Conservation (phyloP, 1,140 invertebrate species). For the Pseudachorutes palmiensis region DNA sequence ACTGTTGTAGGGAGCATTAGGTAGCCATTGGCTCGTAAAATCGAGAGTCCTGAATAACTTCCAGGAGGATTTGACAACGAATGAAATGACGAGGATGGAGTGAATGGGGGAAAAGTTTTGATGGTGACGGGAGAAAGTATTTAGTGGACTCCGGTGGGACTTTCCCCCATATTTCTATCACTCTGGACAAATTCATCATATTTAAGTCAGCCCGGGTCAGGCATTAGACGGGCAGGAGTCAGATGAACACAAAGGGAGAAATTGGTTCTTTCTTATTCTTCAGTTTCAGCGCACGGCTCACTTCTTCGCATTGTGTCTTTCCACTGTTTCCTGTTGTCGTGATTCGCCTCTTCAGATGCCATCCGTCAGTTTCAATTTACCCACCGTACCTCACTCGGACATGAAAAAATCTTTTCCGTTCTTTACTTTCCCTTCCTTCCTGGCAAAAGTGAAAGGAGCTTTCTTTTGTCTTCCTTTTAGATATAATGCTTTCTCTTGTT, state of each 20-base stretch:
- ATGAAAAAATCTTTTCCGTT: not conserved
- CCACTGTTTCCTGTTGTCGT: not conserved
- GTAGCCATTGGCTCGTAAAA: too few species aligned
- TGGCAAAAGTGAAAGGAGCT: not conserved
- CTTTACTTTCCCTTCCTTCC: not conserved
- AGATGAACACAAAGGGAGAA: not conserved
- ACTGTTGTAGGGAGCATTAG: too few species aligned
- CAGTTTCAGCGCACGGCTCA: not conserved
- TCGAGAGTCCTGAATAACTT: too few species aligned
- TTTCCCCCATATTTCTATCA: not conserved
- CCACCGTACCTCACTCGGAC: not conserved
- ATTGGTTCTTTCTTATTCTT: too few species aligned
- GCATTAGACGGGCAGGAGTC: not conserved
- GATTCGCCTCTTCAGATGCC: slow-evolving; percentile 1
- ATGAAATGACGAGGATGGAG: too few species aligned
- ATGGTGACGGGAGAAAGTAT: slow-evolving; percentile 1
- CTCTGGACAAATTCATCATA: slow-evolving; percentile 13
- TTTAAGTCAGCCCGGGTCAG: not conserved
- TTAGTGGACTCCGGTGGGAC: slow-evolving; percentile 4
- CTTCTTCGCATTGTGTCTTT: not conserved
- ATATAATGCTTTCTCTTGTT: not conserved
- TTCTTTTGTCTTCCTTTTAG: not conserved
- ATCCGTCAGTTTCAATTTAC: slow-evolving; percentile 11
- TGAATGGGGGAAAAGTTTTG: not conserved
- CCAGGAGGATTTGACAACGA: not conserved